Evolutionary conservation across 2,113 vertebrate species (phyloP), one percentile per base, ranked within the genome.

Genomic region (Polypterus senegalus): DNA sequence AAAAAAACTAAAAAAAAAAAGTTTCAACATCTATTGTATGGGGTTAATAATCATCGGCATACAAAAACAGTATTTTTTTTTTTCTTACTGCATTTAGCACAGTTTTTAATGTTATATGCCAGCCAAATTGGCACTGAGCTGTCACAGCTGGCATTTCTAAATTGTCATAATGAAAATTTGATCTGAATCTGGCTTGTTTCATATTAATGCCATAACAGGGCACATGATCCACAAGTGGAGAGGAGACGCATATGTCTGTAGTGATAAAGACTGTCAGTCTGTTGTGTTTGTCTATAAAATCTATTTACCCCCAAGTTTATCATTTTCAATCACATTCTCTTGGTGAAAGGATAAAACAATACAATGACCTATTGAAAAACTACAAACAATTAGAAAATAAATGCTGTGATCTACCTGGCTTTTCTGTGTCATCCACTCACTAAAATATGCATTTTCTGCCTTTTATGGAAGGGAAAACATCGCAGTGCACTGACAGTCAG

Each of bases 151-250:
- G 67, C 59, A 45, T 47, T 54, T 27, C 69, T 52, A 62, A 61
- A 76, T 79, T 75, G 68, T 69, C 73, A 77, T 62, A 71, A 65
- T 79, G 77, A 78, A 72, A 82, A 77, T 76, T 67, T 60, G 63
- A 69, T 76, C 79, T 78, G 75, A 80, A 76, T 82, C 78, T 75
- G 69, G 70, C 70, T 58, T 46, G 72, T 71, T 61, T 58, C 71
- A 56, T 71, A 73, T 79, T 73, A 80, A 80, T 83, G 80, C 81
- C 76, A 74, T 75, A 80, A 73, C 62, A 70, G 66, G 61, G n/a
- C 53, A 52, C 45, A 46, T 61, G 47, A 66, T 69, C 51, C 27
- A 27, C 27, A 27, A 27, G 27, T 27, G 27, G 27, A 27, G 27
- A 27, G 27, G 27, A 27, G 27, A 27, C 27, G 27, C 27, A 27